Evolutionary conservation across 35 echinoderm and acorn worm genomes (phyloP).

Genomic region (Chiridota heheva): DNA sequence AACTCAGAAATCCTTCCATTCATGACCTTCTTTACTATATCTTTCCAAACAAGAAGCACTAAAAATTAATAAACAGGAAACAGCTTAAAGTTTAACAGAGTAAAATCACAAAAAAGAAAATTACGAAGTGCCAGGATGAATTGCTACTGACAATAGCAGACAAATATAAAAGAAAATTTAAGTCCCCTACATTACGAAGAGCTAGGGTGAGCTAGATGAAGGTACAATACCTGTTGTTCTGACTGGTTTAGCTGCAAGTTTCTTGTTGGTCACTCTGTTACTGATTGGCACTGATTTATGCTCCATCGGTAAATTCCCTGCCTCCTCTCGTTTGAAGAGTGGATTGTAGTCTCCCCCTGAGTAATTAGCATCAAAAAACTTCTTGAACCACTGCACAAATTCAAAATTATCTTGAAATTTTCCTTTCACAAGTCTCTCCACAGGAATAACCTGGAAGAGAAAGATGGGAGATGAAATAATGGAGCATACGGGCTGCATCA

Average conservation of each 20-base stretch:
- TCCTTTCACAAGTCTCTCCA: conserved; percentile 84
- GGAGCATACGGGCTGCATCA: too few relatives aligned
- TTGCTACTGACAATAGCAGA: too few relatives aligned
- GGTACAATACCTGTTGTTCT: too few relatives aligned
- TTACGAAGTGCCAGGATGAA: too few relatives aligned
- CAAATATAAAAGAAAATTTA: neutral
- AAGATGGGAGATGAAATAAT: neutral
- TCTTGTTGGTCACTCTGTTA: neutral
- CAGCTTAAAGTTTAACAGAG: too few relatives aligned
- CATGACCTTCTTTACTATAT: too few relatives aligned
- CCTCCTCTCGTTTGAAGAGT: conserved; percentile 38
- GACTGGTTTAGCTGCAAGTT: conserved; percentile 29
- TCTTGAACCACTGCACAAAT: conserved; percentile 99
- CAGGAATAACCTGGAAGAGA: conserved; percentile 66
- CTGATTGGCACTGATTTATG: neutral
- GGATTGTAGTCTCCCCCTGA: conserved; percentile 66
- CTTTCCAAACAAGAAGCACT: too few relatives aligned
- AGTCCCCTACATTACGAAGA: too few relatives aligned
- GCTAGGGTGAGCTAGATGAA: too few relatives aligned
- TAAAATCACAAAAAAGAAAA: too few relatives aligned
- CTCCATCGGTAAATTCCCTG: conserved; percentile 1
- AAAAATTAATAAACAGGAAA: too few relatives aligned
- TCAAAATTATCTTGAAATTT: conserved; percentile 99
- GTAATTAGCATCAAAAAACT: conserved; percentile 97
- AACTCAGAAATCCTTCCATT: too few relatives aligned